Percentiles rank a stretch among this genome's conserved stretches.
phyloP scores from a whole-genome alignment of 2,888 invertebrate species.

The Pheosia tremula region DNA sequence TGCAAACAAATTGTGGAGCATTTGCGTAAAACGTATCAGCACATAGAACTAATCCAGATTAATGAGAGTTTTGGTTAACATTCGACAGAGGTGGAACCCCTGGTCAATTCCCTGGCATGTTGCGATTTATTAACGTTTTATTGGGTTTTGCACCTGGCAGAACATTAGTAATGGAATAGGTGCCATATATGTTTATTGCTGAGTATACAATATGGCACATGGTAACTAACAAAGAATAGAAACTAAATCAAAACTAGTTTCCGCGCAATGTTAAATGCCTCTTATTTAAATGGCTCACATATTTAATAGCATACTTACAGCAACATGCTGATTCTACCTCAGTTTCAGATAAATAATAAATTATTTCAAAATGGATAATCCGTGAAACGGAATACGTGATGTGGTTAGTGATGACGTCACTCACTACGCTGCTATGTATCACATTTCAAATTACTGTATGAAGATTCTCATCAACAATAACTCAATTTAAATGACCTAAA shows the following conservation, averaged over 20 bases:
- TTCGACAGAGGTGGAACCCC: conserved; percentile 22
- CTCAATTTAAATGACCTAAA: too few species aligned
- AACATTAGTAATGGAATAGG: background rate
- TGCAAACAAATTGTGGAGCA: conserved; percentile 28
- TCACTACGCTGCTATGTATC: too few species aligned
- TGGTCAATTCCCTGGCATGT: conserved; percentile 15
- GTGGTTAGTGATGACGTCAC: background rate
- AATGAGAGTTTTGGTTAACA: conserved; percentile 32
- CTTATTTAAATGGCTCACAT: background rate
- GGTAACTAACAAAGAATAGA: too few species aligned
- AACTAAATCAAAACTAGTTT: too few species aligned
- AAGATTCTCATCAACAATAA: too few species aligned
- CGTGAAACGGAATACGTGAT: background rate
- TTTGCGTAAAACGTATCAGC: conserved; percentile 37
- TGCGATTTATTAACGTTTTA: conserved; percentile 41
- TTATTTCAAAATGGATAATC: background rate
- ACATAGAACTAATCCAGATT: conserved; percentile 39
- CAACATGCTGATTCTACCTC: background rate
- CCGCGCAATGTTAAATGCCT: too few species aligned
- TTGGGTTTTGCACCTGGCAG: conserved; percentile 27
- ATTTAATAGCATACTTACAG: background rate
- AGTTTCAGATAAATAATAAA: background rate
- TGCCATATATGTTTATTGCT: too few species aligned
- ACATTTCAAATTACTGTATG: too few species aligned
- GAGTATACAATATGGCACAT: too few species aligned